Percentiles rank a stretch among this genome's conserved stretches.
phyloP scores from a whole-genome alignment of 2,113 vertebrate genomes.

The Cettia cetti region DNA sequence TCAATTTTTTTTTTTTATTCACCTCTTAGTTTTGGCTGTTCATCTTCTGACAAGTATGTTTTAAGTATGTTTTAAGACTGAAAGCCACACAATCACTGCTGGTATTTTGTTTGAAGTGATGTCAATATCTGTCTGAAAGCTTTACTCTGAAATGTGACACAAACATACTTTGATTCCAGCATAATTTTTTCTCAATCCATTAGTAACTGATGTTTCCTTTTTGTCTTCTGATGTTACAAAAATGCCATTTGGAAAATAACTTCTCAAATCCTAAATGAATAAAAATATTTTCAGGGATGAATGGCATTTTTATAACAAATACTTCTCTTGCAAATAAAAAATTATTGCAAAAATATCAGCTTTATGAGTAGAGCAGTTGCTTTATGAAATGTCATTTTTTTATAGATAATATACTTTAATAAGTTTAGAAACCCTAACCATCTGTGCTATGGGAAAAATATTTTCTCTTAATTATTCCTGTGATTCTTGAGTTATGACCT shows the following conservation, averaged over 20 bases:
- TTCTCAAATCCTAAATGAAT: not conserved
- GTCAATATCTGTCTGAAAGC: not conserved
- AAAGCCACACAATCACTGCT: not conserved
- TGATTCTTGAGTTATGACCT: not conserved
- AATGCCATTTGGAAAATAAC: not conserved
- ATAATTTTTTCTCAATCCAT: not conserved
- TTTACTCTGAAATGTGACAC: not conserved
- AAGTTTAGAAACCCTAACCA: not conserved
- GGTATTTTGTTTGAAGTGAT: not conserved
- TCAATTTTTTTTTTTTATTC: not conserved
- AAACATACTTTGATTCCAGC: not conserved
- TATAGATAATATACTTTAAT: not conserved
- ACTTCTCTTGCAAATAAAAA: not conserved
- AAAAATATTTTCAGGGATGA: not conserved
- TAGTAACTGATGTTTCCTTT: not conserved
- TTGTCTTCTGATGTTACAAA: not conserved
- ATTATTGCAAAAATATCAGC: not conserved
- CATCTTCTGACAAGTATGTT: not conserved
- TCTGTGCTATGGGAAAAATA: not conserved
- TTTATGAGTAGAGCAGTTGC: not conserved
- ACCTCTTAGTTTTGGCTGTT: not conserved
- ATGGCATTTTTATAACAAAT: not conserved
- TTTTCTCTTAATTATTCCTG: slow-evolving; percentile 22
- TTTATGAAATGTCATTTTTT: not conserved
- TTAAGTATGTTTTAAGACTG: not conserved